These are phyloP conservation scores for Herpailurus yagouaroundi DNA, from an alignment of 2,113 vertebrate species.

Conservation along the genomic window DNA sequence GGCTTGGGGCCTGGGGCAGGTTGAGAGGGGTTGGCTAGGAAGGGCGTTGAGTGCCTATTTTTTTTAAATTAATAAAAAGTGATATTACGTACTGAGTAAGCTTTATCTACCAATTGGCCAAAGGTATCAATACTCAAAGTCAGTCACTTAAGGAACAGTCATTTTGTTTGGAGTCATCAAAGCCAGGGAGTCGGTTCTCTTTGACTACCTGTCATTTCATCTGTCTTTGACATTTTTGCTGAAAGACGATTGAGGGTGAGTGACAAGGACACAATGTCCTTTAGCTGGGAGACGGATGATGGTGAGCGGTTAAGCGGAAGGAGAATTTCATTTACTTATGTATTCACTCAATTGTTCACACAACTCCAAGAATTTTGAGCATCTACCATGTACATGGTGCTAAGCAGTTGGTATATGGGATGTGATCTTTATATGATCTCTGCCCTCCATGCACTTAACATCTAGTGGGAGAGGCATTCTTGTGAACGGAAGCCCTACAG, in stretches of 20 bases:
- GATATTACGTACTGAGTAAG: not conserved
- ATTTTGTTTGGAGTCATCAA: no score
- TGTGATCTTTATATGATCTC: no score
- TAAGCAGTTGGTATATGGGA: rapidly evolving
- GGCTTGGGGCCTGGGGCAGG: rapidly evolving
- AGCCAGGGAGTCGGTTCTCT: not conserved
- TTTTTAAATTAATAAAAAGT: not conserved
- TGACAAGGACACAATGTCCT: not conserved
- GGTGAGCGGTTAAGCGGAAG: not conserved
- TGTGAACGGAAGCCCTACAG: not conserved
- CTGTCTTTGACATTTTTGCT: not conserved
- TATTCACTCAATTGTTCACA: not conserved
- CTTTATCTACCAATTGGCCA: not conserved
- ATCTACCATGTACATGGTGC: rapidly evolving
- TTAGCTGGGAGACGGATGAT: not conserved
- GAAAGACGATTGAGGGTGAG: not conserved
- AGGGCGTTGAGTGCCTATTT: not conserved
- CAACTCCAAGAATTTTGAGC: not conserved
- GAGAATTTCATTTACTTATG: not conserved
- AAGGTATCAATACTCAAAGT: not conserved
- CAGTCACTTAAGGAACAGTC: rapidly evolving
- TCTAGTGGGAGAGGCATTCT: not conserved
- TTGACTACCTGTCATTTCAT: not conserved
- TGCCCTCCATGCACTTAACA: not conserved
- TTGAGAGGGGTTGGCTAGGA: not conserved